phyloP scores from a whole-genome alignment of 2,797 vertebrate species.

The Gorsachius magnificus region DNA sequence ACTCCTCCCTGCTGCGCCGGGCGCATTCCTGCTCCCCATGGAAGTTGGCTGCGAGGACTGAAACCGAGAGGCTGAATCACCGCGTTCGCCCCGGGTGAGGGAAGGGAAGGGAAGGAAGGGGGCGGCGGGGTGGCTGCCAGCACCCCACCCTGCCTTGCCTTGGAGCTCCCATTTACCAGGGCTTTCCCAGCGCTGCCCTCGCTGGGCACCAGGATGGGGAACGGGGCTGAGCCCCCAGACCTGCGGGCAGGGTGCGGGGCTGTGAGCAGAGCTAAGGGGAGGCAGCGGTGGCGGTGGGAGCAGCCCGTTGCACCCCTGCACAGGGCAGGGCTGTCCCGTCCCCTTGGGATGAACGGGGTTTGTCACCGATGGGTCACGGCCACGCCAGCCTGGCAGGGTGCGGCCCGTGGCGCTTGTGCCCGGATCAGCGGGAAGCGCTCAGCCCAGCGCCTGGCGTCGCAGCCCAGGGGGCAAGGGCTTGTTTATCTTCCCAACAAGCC shows the following conservation, averaged over 20 bases:
- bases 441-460: not conserved
- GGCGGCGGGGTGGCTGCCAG: not conserved
- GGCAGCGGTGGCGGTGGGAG: rapidly evolving
- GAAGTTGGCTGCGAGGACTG: conserved; percentile 52
- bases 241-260: rapidly evolving
- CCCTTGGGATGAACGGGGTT: not conserved
- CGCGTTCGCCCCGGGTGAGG: conserved; percentile 19
- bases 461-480: not conserved
- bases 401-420: rapidly evolving
- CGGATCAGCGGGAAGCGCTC: rapidly evolving
- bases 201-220: rapidly evolving
- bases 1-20: not conserved
- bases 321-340: not conserved
- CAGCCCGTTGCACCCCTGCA: rapidly evolving
- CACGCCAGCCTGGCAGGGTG: not conserved
- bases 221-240: not conserved
- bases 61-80: conserved; percentile 68
- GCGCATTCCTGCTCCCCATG: not conserved
- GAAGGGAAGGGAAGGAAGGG: conserved; percentile 28
- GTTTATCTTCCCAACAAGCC: not conserved
- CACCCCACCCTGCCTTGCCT: not conserved
- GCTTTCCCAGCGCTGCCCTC: not conserved
- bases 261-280: not conserved
- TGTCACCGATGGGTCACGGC: not conserved
- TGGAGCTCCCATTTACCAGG: not conserved